A percentile compares a stretch with the other conserved stretches of the same genome.
phyloP scores from a whole-genome alignment of 1,140 invertebrate species.

The Patella vulgata region DNA sequence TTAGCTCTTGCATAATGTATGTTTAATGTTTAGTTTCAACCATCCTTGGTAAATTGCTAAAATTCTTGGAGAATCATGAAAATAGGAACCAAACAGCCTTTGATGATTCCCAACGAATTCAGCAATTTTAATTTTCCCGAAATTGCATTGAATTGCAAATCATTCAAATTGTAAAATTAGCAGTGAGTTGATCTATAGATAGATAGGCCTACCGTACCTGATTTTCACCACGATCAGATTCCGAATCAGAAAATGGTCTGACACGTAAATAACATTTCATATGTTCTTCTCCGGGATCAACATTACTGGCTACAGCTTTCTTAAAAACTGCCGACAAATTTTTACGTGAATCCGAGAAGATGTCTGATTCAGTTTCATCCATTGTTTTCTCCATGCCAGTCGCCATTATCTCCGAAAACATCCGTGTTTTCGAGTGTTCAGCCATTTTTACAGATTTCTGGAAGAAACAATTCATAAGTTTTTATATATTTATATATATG shows the following conservation, averaged over 20 bases:
- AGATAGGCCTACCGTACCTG: no score
- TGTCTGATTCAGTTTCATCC: slow-evolving; percentile 6
- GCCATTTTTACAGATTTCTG: no score
- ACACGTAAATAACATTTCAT: slow-evolving; percentile 61
- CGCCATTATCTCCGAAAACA: slow-evolving; percentile 9
- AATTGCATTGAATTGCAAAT: no score
- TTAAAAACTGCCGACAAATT: slow-evolving; percentile 27
- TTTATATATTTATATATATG: no score
- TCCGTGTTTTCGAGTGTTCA: not conserved
- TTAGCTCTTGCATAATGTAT: no score
- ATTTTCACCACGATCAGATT: slow-evolving; percentile 46
- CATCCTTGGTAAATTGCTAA: not conserved
- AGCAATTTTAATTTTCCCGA: no score
- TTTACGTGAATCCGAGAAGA: slow-evolving; percentile 15
- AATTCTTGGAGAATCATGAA: no score
- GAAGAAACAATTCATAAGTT: no score
- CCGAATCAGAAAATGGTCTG: slow-evolving; percentile 54
- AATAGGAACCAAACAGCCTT: no score
- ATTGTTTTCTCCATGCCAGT: slow-evolving; percentile 6
- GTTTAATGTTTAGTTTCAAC: not conserved
- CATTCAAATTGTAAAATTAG: no score
- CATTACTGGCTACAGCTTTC: slow-evolving; percentile 2
- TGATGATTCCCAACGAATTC: no score
- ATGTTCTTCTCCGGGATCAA: slow-evolving; percentile 40
- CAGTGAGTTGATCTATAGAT: no score